Percentiles rank a stretch among this genome's conserved stretches.
Evolutionary conservation across 2,113 vertebrate genomes (phyloP).

Genomic region (Axis porcinus): DNA sequence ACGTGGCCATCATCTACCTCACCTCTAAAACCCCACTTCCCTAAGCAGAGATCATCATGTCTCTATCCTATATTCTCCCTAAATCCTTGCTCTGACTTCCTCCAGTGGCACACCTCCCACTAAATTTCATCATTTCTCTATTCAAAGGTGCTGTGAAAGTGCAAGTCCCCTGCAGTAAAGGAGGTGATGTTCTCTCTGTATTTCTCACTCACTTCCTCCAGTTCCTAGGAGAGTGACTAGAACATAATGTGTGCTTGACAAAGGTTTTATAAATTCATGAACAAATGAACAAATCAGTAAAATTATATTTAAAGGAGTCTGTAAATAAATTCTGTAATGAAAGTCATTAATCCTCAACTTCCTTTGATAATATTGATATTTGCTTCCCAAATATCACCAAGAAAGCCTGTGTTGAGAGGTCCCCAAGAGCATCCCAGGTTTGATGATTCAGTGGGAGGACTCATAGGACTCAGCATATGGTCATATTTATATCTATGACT

Average conservation of each 20-base stretch:
- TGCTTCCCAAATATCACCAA: not conserved
- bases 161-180: not conserved
- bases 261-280: not conserved
- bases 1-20: not conserved
- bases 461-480: not conserved
- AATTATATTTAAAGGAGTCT: not conserved
- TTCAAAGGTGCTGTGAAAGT: not conserved
- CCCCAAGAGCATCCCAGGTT: not conserved
- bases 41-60: not conserved
- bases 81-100: not conserved
- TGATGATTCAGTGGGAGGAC: not conserved
- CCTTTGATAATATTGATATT: not conserved
- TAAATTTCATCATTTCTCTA: not conserved
- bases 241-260: not conserved
- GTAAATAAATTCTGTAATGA: not conserved
- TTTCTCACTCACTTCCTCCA: not conserved
- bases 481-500: not conserved
- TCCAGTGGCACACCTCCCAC: not conserved
- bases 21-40: not conserved
- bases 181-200: not conserved
- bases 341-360: not conserved
- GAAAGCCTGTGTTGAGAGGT: not conserved
- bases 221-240: not conserved
- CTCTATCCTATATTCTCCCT: not conserved
- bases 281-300: not conserved